phyloP scores from a whole-genome alignment of 2,797 vertebrate genomes.

The Anisognathus igniventris region DNA sequence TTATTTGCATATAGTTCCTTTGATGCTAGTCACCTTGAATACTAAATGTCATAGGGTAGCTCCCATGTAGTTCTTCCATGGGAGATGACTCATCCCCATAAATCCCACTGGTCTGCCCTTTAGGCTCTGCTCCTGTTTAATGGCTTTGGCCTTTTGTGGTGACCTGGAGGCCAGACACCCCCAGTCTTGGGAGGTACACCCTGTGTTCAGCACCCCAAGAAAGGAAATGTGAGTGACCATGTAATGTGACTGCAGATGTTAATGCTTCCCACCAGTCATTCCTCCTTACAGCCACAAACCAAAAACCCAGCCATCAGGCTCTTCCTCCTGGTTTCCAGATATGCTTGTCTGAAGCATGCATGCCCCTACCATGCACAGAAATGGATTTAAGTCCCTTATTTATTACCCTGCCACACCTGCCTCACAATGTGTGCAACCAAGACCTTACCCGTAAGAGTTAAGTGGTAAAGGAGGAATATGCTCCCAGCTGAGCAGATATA shows the following conservation, averaged over 20 bases:
- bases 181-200: fast-evolving
- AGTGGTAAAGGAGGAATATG: neutral
- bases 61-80: neutral
- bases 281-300: neutral
- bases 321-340: neutral
- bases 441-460: neutral
- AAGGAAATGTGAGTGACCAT: neutral
- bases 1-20: neutral
- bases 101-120: neutral
- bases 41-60: neutral
- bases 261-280: fast-evolving
- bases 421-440: neutral
- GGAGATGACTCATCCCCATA: neutral
- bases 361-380: neutral
- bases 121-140: fast-evolving
- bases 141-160: neutral
- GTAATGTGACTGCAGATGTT: neutral
- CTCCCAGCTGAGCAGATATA: neutral
- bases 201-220: neutral
- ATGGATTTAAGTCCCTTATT: neutral
- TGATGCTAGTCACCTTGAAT: neutral
- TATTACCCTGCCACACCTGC: neutral
- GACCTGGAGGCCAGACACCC: neutral
- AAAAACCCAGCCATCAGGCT: neutral
- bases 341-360: fast-evolving